Evolutionary conservation across 2,797 vertebrate species (phyloP).

Genomic region (Anisognathus igniventris): DNA sequence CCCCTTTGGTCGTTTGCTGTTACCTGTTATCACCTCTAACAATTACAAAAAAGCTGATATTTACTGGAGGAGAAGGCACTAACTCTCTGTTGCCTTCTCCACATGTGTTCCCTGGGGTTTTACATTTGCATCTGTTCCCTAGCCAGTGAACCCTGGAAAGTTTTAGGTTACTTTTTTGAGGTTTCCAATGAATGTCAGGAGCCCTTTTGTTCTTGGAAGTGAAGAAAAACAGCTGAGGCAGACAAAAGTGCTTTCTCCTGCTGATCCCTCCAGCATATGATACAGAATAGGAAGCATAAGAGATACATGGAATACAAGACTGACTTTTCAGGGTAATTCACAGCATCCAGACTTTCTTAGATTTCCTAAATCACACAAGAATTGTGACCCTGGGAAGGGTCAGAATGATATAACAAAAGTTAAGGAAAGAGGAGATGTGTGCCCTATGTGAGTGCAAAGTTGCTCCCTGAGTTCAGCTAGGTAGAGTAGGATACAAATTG

Average conservation of each 20-base stretch:
- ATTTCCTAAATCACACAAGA: neutral
- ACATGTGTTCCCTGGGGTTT: rapidly evolving
- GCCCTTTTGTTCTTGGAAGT: neutral
- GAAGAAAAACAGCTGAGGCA: neutral
- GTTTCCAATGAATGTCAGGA: neutral
- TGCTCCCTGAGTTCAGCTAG: neutral
- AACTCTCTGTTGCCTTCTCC: neutral
- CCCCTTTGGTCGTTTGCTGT: neutral
- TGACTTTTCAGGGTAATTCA: neutral
- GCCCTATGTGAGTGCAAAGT: neutral
- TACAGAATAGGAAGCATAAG: neutral
- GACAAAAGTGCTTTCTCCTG: neutral
- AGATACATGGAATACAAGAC: neutral
- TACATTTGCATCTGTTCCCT: neutral
- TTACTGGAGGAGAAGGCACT: neutral
- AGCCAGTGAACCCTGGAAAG: neutral
- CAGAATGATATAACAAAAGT: neutral
- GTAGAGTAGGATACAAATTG: neutral
- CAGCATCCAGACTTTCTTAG: neutral
- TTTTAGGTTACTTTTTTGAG: neutral
- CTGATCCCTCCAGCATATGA: neutral
- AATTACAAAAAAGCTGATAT: neutral
- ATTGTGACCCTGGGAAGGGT: neutral
- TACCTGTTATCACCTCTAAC: neutral
- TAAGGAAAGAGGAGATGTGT: neutral